Evolutionary conservation across 2,113 vertebrate genomes (phyloP).

Genomic region (Atherinomorus stipes): DNA sequence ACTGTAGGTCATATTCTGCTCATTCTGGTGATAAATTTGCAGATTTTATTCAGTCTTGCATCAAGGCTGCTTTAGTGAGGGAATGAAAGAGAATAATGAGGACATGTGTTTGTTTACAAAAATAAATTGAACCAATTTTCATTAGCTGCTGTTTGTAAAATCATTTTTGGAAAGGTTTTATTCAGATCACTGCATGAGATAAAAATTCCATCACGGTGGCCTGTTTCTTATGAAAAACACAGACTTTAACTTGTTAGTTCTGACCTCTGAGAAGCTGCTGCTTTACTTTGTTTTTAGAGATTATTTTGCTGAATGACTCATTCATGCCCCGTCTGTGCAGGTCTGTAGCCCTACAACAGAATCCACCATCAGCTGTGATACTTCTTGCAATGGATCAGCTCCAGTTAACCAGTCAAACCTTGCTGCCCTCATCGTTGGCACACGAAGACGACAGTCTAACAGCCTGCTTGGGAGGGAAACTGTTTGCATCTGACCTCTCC

Average conservation of each 20-base stretch:
- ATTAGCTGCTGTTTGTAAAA: too few species aligned
- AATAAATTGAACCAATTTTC: too few species aligned
- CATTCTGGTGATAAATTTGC: slow-evolving; percentile 1
- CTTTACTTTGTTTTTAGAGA: too few species aligned
- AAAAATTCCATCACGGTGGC: background rate
- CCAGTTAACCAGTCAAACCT: slow-evolving; percentile 46
- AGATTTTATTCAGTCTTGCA: background rate
- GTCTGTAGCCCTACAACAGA: slow-evolving; percentile 34
- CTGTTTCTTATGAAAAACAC: too few species aligned
- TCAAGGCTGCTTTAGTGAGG: too few species aligned
- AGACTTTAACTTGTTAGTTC: too few species aligned
- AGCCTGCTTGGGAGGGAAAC: background rate
- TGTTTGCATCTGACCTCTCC: background rate
- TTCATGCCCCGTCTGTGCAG: background rate
- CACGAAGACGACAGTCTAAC: background rate
- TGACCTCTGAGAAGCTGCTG: too few species aligned
- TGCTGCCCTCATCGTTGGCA: slow-evolving; percentile 6
- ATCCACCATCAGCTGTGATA: slow-evolving; percentile 36
- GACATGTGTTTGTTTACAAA: too few species aligned
- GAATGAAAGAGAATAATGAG: too few species aligned
- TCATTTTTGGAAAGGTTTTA: background rate
- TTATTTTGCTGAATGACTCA: slow-evolving; percentile 18
- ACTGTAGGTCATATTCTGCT: background rate
- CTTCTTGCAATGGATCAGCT: slow-evolving; percentile 32
- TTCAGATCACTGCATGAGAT: background rate